Evolutionary conservation across 1,140 invertebrate genomes (phyloP).

Genomic region (Aphis craccivora): DNA sequence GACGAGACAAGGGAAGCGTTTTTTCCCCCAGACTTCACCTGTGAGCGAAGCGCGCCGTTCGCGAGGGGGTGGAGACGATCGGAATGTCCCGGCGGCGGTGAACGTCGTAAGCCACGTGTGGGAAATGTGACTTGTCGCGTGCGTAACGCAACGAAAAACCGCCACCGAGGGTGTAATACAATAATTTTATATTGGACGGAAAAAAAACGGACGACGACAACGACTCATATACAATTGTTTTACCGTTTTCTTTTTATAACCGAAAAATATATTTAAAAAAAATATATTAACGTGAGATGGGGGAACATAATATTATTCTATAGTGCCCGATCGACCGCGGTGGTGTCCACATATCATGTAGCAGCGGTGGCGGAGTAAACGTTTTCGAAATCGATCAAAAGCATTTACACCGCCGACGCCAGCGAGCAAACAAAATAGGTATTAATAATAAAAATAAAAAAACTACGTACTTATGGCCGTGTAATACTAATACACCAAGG

Average conservation of each 20-base stretch:
- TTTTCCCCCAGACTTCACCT: background rate
- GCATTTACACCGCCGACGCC: background rate
- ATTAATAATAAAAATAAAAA: slow-evolving; percentile 12
- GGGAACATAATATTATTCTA: background rate
- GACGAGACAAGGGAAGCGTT: background rate
- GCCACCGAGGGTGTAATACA: background rate
- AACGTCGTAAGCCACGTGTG: slow-evolving; percentile 54
- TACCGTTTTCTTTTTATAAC: background rate
- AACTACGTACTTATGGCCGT: slow-evolving; percentile 36
- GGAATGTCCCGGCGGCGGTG: slow-evolving; percentile 42
- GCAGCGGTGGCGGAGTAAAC: background rate
- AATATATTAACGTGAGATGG: background rate
- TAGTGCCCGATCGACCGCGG: background rate
- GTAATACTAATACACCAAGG: background rate
- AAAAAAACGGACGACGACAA: background rate
- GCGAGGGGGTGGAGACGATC: slow-evolving; percentile 43
- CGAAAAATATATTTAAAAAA: background rate
- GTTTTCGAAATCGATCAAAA: slow-evolving; percentile 9
- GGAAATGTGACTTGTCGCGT: slow-evolving; percentile 53
- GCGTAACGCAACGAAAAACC: background rate
- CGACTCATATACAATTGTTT: background rate
- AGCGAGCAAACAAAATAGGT: background rate
- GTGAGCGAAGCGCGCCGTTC: background rate
- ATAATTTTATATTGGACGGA: background rate
- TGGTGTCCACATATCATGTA: background rate